Evolutionary conservation across 1,140 invertebrate species (phyloP).

Genomic region (Hycleus phaleratus): DNA sequence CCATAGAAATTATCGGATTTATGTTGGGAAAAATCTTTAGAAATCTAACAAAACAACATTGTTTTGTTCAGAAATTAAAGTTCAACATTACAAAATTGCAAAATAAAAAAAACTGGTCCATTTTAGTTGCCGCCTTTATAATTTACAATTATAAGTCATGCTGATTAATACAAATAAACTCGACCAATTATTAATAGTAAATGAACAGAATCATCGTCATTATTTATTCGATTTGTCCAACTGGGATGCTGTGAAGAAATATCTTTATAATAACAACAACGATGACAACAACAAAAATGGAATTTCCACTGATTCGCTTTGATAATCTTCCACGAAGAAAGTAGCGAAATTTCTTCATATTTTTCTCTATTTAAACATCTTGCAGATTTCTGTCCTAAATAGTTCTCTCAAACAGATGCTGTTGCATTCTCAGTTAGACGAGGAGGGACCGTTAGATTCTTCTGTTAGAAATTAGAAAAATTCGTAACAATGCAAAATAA

Average conservation of each 20-base stretch:
- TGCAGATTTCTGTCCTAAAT: too few species aligned
- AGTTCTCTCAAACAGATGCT: too few species aligned
- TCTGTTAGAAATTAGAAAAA: too few species aligned
- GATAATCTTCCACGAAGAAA: neutral
- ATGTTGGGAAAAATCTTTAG: too few species aligned
- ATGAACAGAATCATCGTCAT: too few species aligned
- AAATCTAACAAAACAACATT: neutral
- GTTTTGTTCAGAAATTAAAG: conserved; percentile 1
- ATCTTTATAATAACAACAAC: neutral
- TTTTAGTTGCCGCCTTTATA: neutral
- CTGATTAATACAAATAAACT: conserved; percentile 8
- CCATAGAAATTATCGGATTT: neutral
- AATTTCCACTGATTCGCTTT: neutral
- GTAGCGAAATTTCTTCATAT: neutral
- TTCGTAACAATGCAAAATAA: too few species aligned
- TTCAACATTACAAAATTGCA: conserved; percentile 4
- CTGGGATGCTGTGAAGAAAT: neutral
- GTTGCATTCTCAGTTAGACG: too few species aligned
- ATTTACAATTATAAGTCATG: conserved; percentile 8
- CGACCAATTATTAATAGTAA: neutral
- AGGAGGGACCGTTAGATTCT: too few species aligned
- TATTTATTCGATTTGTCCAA: neutral
- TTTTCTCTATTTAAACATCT: neutral
- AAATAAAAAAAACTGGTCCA: conserved; percentile 3
- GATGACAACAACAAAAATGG: neutral